Evolutionary conservation across 1,140 invertebrate genomes (phyloP).

Genomic region (Drosophila persimilis): DNA sequence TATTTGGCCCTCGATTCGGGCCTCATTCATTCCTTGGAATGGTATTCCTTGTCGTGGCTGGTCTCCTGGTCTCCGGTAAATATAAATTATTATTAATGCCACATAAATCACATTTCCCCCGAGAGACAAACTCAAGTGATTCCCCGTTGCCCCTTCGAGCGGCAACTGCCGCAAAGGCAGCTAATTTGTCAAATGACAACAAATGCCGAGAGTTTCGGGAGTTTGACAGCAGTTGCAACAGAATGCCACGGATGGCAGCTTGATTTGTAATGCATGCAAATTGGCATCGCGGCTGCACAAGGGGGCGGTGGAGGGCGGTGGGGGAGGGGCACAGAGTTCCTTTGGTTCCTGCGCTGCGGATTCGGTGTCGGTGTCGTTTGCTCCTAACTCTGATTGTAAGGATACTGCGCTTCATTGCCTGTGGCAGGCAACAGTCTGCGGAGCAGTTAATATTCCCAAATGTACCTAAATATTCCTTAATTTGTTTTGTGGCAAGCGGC

Average conservation of each 20-base stretch:
- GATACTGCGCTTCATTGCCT: neutral
- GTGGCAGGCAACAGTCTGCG: conserved; percentile 9
- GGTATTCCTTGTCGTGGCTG: neutral
- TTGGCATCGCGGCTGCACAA: conserved; percentile 30
- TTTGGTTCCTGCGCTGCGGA: no score
- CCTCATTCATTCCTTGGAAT: conserved; percentile 21
- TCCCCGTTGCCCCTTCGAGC: conserved; percentile 16
- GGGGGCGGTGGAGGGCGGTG: no score
- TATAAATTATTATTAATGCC: conserved; percentile 67
- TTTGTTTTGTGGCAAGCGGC: conserved; percentile 5
- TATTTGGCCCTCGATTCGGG: conserved; percentile 18
- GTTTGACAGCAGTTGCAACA: conserved; percentile 21
- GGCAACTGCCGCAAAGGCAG: conserved; percentile 41
- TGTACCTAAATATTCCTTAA: conserved; percentile 7
- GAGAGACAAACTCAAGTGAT: conserved; percentile 35
- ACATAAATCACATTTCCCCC: conserved; percentile 72
- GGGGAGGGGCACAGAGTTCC: no score
- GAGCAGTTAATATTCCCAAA: neutral
- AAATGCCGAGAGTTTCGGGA: neutral
- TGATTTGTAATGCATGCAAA: conserved; percentile 54
- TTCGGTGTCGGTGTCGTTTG: no score
- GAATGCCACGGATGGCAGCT: neutral
- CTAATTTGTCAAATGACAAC: conserved; percentile 66
- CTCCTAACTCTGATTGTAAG: no score
- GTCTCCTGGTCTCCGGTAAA: conserved; percentile 10